Evolutionary conservation across 30 jellyfish, hydroid and myxozoan species (phyloP).

Genomic region (Hydractinia echinata): DNA sequence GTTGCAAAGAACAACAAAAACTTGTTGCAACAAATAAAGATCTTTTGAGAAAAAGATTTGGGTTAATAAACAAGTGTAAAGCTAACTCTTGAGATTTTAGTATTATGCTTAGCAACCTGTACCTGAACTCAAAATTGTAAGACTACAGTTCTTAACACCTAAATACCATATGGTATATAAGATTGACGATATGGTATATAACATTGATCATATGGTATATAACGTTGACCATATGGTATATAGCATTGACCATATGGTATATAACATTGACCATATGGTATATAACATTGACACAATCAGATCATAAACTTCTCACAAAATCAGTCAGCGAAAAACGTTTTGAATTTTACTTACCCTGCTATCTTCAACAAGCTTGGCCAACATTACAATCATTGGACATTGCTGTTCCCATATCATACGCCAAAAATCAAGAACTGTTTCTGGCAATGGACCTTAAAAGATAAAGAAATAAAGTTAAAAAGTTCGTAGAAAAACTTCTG

Average conservation of each 20-base stretch:
- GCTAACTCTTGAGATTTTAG: background rate
- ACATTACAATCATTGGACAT: constrained; percentile 80
- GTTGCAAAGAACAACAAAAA: background rate
- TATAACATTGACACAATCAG: background rate
- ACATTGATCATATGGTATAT: too few species aligned
- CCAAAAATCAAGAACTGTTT: constrained; percentile 95
- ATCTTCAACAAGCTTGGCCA: constrained; percentile 86
- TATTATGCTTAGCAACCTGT: too few species aligned
- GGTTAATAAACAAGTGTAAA: background rate
- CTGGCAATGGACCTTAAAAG: constrained; percentile 89
- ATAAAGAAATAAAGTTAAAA: background rate
- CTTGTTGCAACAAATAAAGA: background rate
- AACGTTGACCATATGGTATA: too few species aligned
- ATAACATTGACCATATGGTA: too few species aligned
- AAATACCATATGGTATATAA: too few species aligned
- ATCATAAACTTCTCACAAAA: background rate
- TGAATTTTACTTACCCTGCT: constrained; percentile 52
- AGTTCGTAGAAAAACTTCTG: background rate
- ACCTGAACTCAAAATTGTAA: too few species aligned
- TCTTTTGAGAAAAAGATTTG: too few species aligned
- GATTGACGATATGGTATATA: too few species aligned
- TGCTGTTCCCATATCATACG: constrained; percentile 93
- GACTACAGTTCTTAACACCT: too few species aligned
- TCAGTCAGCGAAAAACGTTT: background rate
- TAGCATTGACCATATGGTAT: too few species aligned